Percentiles rank a stretch among this genome's conserved stretches.
Evolutionary conservation across 2,113 vertebrate species (phyloP).

Genomic region (Equus przewalskii): DNA sequence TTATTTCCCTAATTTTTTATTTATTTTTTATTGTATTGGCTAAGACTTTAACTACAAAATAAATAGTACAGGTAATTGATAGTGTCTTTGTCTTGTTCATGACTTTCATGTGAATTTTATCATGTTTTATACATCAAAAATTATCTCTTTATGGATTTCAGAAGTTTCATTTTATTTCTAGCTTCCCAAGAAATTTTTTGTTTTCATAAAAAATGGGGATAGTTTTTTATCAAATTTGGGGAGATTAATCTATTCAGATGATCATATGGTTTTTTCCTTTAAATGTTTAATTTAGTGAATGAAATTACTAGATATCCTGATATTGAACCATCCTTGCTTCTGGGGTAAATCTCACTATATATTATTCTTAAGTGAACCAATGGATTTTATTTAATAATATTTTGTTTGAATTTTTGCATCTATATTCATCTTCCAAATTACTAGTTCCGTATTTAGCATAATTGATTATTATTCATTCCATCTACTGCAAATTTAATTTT

Average conservation of each 20-base stretch:
- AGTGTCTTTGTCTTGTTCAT: not conserved
- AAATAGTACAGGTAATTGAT: not conserved
- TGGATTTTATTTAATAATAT: not conserved
- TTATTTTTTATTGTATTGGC: not conserved
- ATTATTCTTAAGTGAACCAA: not conserved
- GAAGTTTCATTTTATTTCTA: not conserved
- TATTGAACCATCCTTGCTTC: not conserved
- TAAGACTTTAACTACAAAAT: not conserved
- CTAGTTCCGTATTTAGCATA: not conserved
- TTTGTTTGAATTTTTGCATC: not conserved
- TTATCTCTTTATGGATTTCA: not conserved
- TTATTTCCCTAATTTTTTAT: not conserved
- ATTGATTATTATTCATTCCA: not conserved
- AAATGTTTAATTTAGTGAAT: not conserved
- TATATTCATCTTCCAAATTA: not conserved
- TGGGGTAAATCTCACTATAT: not conserved
- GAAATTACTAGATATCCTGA: not conserved
- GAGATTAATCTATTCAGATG: not conserved
- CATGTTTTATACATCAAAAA: not conserved
- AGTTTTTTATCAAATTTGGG: not conserved
- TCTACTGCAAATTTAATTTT: not conserved
- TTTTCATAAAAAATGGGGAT: not conserved
- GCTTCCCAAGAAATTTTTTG: not conserved
- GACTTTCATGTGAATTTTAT: not conserved
- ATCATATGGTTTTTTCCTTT: not conserved